Base-by-base conservation (phyloP, 2,797 vertebrate genomes). In the Bovichtus diacanthus region DNA sequence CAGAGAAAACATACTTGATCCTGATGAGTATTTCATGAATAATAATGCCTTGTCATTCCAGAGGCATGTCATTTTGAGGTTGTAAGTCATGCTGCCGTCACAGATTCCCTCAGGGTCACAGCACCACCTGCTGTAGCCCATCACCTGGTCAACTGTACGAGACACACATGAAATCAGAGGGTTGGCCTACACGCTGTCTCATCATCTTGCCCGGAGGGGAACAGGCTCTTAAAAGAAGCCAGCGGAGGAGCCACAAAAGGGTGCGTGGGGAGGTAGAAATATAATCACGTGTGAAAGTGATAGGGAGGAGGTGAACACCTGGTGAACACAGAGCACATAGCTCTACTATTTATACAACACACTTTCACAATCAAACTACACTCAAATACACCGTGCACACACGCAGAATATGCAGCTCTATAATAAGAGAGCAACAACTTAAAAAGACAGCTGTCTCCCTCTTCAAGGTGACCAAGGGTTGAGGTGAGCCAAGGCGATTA, bases 91-190 rank as follows among this genome's bases (percentile, higher is more conserved):
- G 76, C 23, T 41, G 47, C 36, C 11, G 13, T 68, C 66, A 54
- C 71, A 59, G 13, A 76, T 31, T 44, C 71, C 84, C 76, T 80
- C 47, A 47, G 82, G 82, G 77, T 63, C 56, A 12, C 25, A 55
- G 70, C 74, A 83, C 60, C 84, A 91, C 82, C 87, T 89, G 88
- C 76, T 84, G 72, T 0, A 78, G 66, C 75, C 53, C 5, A 11
- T 85, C 87, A 87, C 88, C 72, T 88, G 76, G 72, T 74, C 77
- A 73, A 53, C 11, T 62, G 64, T 59, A 54, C 3, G 0, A 80
- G 54, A 76, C 67, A 59, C 53, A 64, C 54, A 56, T 74, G 41
- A 74, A 64, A 78, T 64, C 36, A 56, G 36, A 76, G 43, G 39
- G 18, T 41, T 25, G 50, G 68, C 41, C 66, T 39, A 65, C 38